Evolutionary conservation across 2,888 invertebrate genomes (phyloP), one percentile per base, ranked within the genome.

Genomic region (Pegoplata infirma): DNA sequence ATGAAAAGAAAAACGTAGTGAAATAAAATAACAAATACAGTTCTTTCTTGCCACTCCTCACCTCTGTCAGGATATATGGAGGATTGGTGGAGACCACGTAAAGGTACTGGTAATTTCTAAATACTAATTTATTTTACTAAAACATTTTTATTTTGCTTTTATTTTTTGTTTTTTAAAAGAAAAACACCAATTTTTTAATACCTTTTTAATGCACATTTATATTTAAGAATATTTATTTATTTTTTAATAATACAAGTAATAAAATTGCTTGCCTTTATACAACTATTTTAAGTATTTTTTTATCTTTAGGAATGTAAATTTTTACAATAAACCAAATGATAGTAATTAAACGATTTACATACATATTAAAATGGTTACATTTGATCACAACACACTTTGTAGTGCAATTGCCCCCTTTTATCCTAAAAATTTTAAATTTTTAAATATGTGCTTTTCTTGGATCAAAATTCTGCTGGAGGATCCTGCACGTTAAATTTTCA

Each of bases 41-140:
- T 90, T 90, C 90, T 90, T 90, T 93, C 93, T 92, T 93, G 92
- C 92, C 92, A 93, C 93, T 95, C 96, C 93, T 95, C 95, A 92
- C 94, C 94, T 91, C 94, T 96, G 95, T 95, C 95, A 97, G 96
- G 96, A 94, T 97, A 96, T 94, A 96, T 96, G 95, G 97, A 97
- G 95, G 96, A 97, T 93, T 97, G 97, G 97, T 97, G 96, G 96
- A 94, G 96, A 92, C 97, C 97, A 90, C 94, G 97, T 90, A 97
- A 97, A 97, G 97, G 97, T 97, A 94, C 93, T 92, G 92, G 71
- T 82, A 81, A 78, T 71, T 71, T 64, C 53, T 51, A 74, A 40
- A n/a, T 40, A 61, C 58, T 82, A 56, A 53, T 23, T n/a, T n/a
- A 63, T 78, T 69, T 80, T 84, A 83, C 80, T 81, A 81, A 76